Evolutionary conservation across 2,113 vertebrate species (phyloP).

Genomic region (Gymnorhina tibicen): DNA sequence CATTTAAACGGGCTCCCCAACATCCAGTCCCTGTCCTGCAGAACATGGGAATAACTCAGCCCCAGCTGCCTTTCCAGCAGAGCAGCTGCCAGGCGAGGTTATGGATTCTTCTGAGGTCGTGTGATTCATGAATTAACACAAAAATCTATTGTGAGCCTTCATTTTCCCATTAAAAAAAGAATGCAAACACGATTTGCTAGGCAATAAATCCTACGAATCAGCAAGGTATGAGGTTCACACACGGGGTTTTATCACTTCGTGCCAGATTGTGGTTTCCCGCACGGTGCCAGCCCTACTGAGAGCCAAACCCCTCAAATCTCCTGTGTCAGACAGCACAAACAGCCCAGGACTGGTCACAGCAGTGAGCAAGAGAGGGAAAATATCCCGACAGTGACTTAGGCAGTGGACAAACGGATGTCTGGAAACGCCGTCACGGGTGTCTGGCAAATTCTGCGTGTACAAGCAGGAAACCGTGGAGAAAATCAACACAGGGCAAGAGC

Average conservation of each 20-base stretch:
- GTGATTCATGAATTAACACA: background rate
- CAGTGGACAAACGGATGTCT: background rate
- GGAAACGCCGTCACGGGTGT: fast-evolving
- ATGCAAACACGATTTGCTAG: background rate
- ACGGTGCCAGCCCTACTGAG: background rate
- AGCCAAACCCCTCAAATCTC: background rate
- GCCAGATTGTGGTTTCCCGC: background rate
- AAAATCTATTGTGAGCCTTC: background rate
- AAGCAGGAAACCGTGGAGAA: background rate
- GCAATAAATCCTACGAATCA: background rate
- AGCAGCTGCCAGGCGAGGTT: background rate
- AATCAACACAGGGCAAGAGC: background rate
- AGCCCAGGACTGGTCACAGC: background rate
- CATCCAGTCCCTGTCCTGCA: background rate
- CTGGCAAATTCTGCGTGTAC: background rate
- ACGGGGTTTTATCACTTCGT: background rate
- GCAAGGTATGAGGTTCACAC: background rate
- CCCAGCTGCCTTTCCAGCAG: background rate
- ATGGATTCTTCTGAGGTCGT: background rate
- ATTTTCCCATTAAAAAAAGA: background rate
- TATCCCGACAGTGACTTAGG: background rate
- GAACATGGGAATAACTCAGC: background rate
- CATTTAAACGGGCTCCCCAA: background rate
- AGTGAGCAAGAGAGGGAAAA: background rate
- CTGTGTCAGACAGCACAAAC: background rate